phyloP scores from a whole-genome alignment of 30 jellyfish, hydroid and myxozoan species.

The Aurelia aurita region DNA sequence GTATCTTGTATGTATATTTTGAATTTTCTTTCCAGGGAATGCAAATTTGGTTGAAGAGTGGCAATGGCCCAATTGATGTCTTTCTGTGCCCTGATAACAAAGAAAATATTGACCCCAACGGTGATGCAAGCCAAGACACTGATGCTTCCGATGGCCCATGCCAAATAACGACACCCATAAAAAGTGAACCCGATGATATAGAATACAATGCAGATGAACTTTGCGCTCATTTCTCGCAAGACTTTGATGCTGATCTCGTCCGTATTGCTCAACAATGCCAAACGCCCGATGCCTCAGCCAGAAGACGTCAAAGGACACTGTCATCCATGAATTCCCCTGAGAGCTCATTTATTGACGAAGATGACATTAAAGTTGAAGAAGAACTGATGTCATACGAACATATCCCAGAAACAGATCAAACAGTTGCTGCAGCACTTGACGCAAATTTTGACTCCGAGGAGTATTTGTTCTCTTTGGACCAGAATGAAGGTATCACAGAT shows the following conservation, averaged over 20 bases:
- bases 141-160: conserved; percentile 65
- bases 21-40: conserved; percentile 50
- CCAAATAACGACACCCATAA: conserved; percentile 71
- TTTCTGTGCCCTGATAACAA: conserved; percentile 96
- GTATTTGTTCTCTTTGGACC: conserved; percentile 79
- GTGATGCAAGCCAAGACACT: conserved; percentile 41
- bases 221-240: conserved; percentile 66
- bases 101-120: conserved; percentile 76
- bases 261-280: conserved; percentile 25
- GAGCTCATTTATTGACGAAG: conserved; percentile 48
- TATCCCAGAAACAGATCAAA: conserved; percentile 25
- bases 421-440: conserved; percentile 43
- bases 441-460: conserved; percentile 81
- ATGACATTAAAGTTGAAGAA: conserved; percentile 47
- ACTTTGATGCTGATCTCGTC: conserved; percentile 53
- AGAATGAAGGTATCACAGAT: conserved; percentile 91
- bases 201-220: conserved; percentile 35
- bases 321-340: conserved; percentile 85
- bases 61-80: conserved; percentile 96
- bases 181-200: conserved; percentile 45
- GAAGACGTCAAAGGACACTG: conserved; percentile 67
- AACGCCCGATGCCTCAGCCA: conserved; percentile 30
- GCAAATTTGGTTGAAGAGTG: conserved; percentile 96
- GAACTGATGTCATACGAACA: conserved; percentile 65
- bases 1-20: too few relatives aligned